A percentile compares a stretch with the other conserved stretches of the same genome.
These are phyloP conservation scores for Pterostichus niger DNA, from an alignment of 2,888 invertebrate genomes.

Conservation along the genomic window DNA sequence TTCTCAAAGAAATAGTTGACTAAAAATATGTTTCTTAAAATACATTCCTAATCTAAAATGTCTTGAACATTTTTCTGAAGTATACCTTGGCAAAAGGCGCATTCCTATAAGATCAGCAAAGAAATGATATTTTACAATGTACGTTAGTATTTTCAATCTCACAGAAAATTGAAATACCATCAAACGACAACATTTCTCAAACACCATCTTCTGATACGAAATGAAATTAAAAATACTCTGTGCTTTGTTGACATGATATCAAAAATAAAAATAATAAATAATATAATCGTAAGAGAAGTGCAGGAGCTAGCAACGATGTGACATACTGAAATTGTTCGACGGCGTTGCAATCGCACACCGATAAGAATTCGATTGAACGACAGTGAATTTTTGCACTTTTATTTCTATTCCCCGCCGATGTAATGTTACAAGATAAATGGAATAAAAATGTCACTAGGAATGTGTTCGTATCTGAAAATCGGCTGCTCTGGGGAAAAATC, in stretches of 20 bases:
- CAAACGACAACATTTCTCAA: neutral
- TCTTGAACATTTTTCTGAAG: too few relatives aligned
- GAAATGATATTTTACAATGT: too few relatives aligned
- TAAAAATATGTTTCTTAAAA: too few relatives aligned
- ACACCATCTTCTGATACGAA: neutral
- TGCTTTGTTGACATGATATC: too few relatives aligned
- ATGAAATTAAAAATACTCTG: slow-evolving; percentile 7
- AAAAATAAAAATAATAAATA: slow-evolving; percentile 5
- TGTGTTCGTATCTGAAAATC: neutral
- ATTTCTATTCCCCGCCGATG: slow-evolving; percentile 12
- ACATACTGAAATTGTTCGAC: neutral
- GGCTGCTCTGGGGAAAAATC: neutral
- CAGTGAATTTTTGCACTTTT: slow-evolving; percentile 9
- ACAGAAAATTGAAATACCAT: slow-evolving; percentile 9
- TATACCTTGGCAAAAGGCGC: too few relatives aligned
- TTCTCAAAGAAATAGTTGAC: too few relatives aligned
- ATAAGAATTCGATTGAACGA: slow-evolving; percentile 45
- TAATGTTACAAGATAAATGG: slow-evolving; percentile 39
- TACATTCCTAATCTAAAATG: too few relatives aligned
- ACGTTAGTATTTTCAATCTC: neutral
- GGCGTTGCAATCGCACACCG: slow-evolving; percentile 22
- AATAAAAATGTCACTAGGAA: slow-evolving; percentile 4
- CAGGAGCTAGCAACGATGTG: neutral
- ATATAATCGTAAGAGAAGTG: neutral
- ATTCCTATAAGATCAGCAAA: too few relatives aligned